Percentiles rank a stretch among this genome's conserved stretches.
Evolutionary conservation across 2,113 vertebrate species (phyloP).

Genomic region (Gymnobelideus leadbeateri): DNA sequence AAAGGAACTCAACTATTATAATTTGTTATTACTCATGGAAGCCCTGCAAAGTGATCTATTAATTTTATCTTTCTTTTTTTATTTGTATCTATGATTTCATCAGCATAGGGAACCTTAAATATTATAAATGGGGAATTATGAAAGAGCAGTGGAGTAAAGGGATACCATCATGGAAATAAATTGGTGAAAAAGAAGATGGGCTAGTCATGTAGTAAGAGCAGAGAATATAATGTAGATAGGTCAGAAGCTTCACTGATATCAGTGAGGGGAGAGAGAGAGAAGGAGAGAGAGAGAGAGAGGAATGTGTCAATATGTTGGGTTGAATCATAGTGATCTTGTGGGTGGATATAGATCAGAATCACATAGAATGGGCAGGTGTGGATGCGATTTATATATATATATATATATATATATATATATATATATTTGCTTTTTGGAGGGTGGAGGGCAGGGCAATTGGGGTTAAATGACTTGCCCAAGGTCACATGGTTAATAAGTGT

Average conservation of each 20-base stretch:
- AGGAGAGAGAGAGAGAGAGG: too few species aligned
- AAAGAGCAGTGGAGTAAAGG: background rate
- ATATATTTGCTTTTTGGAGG: too few species aligned
- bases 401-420: too few species aligned
- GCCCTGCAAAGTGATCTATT: background rate
- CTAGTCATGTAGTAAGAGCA: background rate
- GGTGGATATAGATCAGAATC: background rate
- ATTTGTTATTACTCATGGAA: background rate
- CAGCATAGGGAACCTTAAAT: background rate
- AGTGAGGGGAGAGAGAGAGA: background rate
- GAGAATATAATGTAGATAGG: background rate
- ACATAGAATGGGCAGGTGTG: too few species aligned
- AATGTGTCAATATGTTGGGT: background rate
- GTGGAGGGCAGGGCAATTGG: too few species aligned
- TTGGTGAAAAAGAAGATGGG: background rate
- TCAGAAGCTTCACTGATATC: background rate
- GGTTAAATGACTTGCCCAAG: too few species aligned
- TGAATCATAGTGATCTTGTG: background rate
- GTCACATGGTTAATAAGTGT: too few species aligned
- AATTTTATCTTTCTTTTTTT: background rate
- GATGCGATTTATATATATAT: too few species aligned
- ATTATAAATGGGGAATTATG: background rate
- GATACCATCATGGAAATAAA: background rate
- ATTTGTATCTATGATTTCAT: background rate
- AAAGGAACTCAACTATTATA: background rate